Evolutionary conservation across 2,113 vertebrate species (phyloP), one percentile per base, ranked within the genome.

Genomic region (Tichodroma muraria): DNA sequence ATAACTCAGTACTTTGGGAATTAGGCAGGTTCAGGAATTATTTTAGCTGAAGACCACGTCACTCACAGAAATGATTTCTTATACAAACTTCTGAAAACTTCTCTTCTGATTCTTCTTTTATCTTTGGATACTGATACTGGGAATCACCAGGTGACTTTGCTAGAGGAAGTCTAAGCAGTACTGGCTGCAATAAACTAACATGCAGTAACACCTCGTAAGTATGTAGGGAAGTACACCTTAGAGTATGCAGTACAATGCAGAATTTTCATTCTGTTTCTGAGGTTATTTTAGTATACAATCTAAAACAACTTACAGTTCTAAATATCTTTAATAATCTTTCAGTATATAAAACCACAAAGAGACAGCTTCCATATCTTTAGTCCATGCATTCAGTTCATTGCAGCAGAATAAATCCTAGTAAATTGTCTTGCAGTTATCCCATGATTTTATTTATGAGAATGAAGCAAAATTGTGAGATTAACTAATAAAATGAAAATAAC

Each of bases 111-210:
- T 61, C 9, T 33, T 65, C 10, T 72, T 80, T 38, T 57, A 4
- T 60, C 25, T 56, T 35, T 80, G 50, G 15, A 11, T 54, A 47
- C 10, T 10, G 10, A 49, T 52, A 7, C 19, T 78, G 42, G 25
- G 37, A 88, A 49, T 77, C n/a, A 53, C 16, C 17, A 49, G 21
- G 6, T 38, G 37, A 22, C 45, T 72, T 89, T 64, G 20, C 22
- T 61, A 45, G 42, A 63, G n/a, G 13, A 24, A 64, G 12, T 42
- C 24, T 71, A 61, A n/a, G 21, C 24, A 66, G 24, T 22, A 53
- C 28, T 31, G 6, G 31, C 42, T 90, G 13, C 13, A 37, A 7
- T 6, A 73, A 64, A 77, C 0, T 3, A 47, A 57, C 0, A 1
- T n/a, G n/a, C 12, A 44, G 25, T 35, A 82, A 45, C 35, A 30